These are phyloP conservation scores for Heteromyza rotundicornis DNA, from an alignment of 2,888 invertebrate species.

Conservation along the genomic window DNA sequence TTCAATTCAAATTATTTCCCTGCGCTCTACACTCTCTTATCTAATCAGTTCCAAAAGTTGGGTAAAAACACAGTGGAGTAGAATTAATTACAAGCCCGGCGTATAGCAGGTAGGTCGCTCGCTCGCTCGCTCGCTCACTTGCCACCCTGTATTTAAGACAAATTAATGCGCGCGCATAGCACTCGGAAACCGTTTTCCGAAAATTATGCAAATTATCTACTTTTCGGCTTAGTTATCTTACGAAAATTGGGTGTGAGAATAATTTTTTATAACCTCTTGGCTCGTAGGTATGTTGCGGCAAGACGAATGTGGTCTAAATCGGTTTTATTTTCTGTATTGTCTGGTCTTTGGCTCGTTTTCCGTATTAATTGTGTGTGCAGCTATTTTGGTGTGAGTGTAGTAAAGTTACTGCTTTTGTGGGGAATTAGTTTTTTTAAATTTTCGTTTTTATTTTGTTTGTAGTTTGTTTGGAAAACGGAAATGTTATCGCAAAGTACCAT, in stretches of 20 bases:
- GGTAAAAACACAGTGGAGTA: background rate
- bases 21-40: background rate
- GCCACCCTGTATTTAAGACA: conserved; percentile 3
- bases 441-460: conserved; percentile 8
- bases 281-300: background rate
- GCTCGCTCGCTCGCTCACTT: background rate
- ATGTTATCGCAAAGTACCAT: conserved; percentile 51
- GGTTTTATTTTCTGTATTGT: conserved; percentile 17
- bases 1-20: too few species aligned
- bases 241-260: conserved; percentile 54
- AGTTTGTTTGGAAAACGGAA: conserved; percentile 39
- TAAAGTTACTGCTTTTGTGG: too few species aligned
- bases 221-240: conserved; percentile 13
- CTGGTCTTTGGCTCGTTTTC: conserved; percentile 47
- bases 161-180: conserved; percentile 19
- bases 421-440: too few species aligned
- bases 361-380: conserved; percentile 49
- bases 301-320: background rate
- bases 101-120: too few species aligned
- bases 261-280: conserved; percentile 35
- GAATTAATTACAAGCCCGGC: background rate
- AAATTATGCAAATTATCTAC: conserved; percentile 12
- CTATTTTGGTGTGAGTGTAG: too few species aligned
- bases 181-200: background rate
- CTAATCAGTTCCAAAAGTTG: background rate